Percentiles rank a stretch among this genome's conserved stretches.
phyloP scores from a whole-genome alignment of 2,113 vertebrate genomes.

The rat (Rattus norvegicus) region GRCr8 NC_086027.1:118645501-118646000 shows the following conservation, averaged over 20 bases:
- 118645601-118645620: background rate
- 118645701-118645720: background rate
- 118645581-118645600: background rate
- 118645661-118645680: background rate
- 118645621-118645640: background rate
- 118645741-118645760: background rate
- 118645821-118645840: background rate
- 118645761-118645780: background rate
- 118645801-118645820: background rate
- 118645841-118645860: background rate
- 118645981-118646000: background rate
- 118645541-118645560: background rate
- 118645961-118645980: background rate
- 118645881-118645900: background rate
- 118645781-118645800: background rate
- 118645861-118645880: background rate
- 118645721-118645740: background rate
- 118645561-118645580: no score
- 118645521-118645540: background rate
- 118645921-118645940: background rate
- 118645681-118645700: background rate
- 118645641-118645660: background rate
- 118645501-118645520: background rate
- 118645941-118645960: background rate
- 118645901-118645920: background rate